Percentiles rank a stretch among this genome's conserved stretches.
phyloP scores from a whole-genome alignment of 2,113 vertebrate genomes.

The Cygnus atratus region DNA sequence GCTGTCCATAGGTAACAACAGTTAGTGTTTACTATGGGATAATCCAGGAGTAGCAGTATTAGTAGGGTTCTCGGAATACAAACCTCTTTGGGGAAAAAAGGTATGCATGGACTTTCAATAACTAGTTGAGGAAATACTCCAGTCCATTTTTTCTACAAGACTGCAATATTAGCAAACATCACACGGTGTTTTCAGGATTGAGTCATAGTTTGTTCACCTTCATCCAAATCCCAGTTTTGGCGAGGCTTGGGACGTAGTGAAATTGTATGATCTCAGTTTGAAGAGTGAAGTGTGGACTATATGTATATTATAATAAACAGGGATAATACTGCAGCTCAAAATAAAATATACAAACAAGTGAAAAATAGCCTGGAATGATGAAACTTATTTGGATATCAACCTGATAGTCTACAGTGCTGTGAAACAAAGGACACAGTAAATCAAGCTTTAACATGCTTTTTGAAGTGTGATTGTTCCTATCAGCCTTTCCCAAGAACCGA shows the following conservation, averaged over 20 bases:
- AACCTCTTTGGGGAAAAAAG: not conserved
- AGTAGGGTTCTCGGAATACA: not conserved
- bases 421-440: not conserved
- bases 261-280: constrained; percentile 27
- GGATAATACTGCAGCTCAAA: not conserved
- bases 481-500: not conserved
- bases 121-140: not conserved
- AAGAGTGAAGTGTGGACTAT: not conserved
- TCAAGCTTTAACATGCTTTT: not conserved
- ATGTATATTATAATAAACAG: not conserved
- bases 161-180: not conserved
- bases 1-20: not conserved
- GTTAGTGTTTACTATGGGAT: not conserved
- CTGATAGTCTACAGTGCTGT: not conserved
- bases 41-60: not conserved
- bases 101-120: not conserved
- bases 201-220: not conserved
- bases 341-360: constrained; percentile 1
- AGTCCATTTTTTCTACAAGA: constrained; percentile 1
- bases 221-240: not conserved
- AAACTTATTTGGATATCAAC: not conserved
- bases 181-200: not conserved
- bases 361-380: constrained; percentile 15
- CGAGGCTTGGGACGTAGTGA: constrained; percentile 1
- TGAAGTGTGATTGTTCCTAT: not conserved